Base-by-base conservation (phyloP, 2,113 vertebrate species). In the Grantiella picta region DNA sequence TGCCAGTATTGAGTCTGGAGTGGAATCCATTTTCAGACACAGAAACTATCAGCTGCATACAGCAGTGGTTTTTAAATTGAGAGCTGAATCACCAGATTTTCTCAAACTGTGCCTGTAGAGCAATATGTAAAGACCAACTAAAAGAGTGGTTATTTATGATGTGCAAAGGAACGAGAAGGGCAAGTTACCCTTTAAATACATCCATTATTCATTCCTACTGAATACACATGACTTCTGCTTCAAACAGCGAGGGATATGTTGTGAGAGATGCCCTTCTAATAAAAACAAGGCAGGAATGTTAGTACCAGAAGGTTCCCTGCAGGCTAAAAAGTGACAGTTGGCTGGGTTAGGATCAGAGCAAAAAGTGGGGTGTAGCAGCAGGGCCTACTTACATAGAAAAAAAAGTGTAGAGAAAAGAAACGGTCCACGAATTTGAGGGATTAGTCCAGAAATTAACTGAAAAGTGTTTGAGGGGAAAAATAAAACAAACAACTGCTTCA, bases 301-400 rank as follows among this genome's bases (percentile, higher is more conserved):
- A 95, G 94, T 95, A 96, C 95, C 96, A 97, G 95, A 97, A 96
- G 96, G 95, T 94, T 96, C 93, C 93, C 96, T 96, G 96, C 95
- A 94, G 96, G 96, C 93, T 96, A 91, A 88, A 64, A 94, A 81
- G 92, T 90, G 95, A 96, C 93, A 97, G 95, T 96, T 96, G 95
- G 93, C 72, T 61, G 77, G 57, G 94, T 11, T n/a, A 56, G 49
- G 89, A 96, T 92, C 92, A 95, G 64, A 96, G 94, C 49, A 81
- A 71, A 82, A 90, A 90, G 27, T 68, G 56, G 68, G 83, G 71
- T 94, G 87, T 33, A 94, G 64, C 90, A 96, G 93, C 87, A 95
- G 68, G 72, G 69, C 49, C 36, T 63, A 40, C 60, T 80, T 56
- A 65, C 24, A 71, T 15, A 18, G n/a, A 6, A 33, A 57, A 44